A percentile compares a stretch with the other conserved stretches of the same genome.
phyloP scores from a whole-genome alignment of 2,797 vertebrate genomes.

The Mionectes olivaceus region DNA sequence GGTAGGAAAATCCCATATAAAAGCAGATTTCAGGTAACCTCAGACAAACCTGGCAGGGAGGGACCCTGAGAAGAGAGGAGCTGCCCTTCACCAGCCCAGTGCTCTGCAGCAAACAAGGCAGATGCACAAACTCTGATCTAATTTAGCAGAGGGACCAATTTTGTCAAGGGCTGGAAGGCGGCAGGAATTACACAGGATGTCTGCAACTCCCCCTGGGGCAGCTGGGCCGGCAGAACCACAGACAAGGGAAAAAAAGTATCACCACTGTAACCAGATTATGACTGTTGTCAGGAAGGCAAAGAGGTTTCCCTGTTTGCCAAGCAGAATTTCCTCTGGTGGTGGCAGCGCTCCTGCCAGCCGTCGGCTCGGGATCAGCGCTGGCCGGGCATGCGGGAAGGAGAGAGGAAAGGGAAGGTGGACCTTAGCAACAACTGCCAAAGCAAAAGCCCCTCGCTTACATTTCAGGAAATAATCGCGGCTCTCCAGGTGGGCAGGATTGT shows the following conservation, averaged over 20 bases:
- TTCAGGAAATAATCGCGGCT: conserved; percentile 81
- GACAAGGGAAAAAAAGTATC: neutral
- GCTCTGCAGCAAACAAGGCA: neutral
- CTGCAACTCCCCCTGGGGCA: neutral
- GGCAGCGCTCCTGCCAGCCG: neutral
- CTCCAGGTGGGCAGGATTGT: conserved; percentile 54
- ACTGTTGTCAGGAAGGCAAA: neutral
- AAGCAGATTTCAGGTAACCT: neutral
- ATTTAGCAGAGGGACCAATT: neutral
- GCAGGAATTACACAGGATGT: neutral
- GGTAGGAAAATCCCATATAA: neutral
- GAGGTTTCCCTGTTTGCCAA: neutral
- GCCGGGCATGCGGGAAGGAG: neutral
- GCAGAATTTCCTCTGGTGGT: neutral
- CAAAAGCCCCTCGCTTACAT: conserved; percentile 65
- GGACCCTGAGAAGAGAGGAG: neutral
- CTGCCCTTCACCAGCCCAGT: neutral
- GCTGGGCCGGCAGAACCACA: neutral
- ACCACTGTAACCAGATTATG: neutral
- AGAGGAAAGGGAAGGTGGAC: neutral
- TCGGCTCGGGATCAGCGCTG: neutral
- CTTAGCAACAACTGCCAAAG: conserved; percentile 17
- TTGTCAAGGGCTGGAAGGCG: neutral
- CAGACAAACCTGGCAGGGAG: neutral
- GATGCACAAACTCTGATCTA: neutral